Base-by-base conservation (phyloP, 2,797 vertebrate species). In the Otus scops region DNA sequence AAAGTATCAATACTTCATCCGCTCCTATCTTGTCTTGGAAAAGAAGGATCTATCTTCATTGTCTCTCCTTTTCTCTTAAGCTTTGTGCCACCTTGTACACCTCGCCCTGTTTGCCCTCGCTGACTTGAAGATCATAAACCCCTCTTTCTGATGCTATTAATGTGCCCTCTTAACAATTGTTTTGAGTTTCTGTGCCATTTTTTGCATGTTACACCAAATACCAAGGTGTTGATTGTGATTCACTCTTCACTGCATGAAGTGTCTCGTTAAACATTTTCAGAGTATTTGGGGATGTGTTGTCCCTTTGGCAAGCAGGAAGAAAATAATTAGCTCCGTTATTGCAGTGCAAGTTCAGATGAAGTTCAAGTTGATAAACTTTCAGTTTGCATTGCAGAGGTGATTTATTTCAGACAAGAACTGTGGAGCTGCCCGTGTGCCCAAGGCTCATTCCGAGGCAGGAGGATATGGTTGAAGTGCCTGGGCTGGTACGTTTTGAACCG, bases 161-260 rank as follows among this genome's bases (percentile, higher is more conserved):
- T 0, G 0, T 20, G 17, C 51, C 43, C 43, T 63, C 26, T 47
- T 28, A 51, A n/a, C 0, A 3, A 17, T 30, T 11, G 4, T 21
- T 60, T 23, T 7, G 8, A 28, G 39, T 34, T 85, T 74, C 36
- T 34, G 21, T 63, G 74, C 22, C 5, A 0, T 28, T 75, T 60
- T 85, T 61, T 34, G 24, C 10, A 10, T 15, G 8, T 45, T 45
- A 18, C 23, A 6, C 70, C 53, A 70, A 53, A n/a, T 22, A n/a
- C 0, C 1, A 53, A 90, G 67, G 27, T 61, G 7, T 39, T 61
- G 22, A 56, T 73, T 64, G n/a, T 41, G 65, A 57, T 12, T 74
- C 17, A 5, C 16, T 87, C 50, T 8, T 11, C 63, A 32, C 28
- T 77, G 53, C 32, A 4, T 28, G 24, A 32, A 70, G 18, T 30